Evolutionary conservation across 2,797 vertebrate species (phyloP), one percentile per base, ranked within the genome.

Genomic region (Chelon auratus): DNA sequence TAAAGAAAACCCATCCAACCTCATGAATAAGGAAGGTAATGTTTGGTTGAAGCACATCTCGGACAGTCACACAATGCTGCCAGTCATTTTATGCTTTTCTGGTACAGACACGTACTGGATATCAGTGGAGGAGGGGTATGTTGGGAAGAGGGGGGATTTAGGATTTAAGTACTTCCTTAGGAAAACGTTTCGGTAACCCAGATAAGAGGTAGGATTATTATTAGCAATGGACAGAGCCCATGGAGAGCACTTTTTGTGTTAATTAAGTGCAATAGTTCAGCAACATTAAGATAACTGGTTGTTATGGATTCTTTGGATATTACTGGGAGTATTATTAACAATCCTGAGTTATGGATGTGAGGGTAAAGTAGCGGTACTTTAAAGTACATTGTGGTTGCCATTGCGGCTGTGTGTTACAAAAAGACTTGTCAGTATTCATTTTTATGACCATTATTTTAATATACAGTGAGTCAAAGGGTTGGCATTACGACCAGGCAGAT

Each of bases 391-490:
- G 30, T 33, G 30, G 30, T 37, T 18, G n/a, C 26, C 33, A 2
- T 17, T 5, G 8, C 51, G 22, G 13, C 40, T 24, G 24, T 24
- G 24, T 33, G 24, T 9, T 57, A 26, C 45, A n/a, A 33, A 59
- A 14, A 63, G 24, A 48, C 14, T 4, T 42, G 14, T 9, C 18
- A 30, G 5, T 64, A 64, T 58, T 5, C 30, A 33, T 33, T 26
- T 26, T 26, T 26, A 81, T 52, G 12, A 50, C 5, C 5, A 15
- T 66, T 55, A 43, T 76, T 75, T 63, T 42, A 63, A 68, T 57
- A 51, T 40, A 20, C 8, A 40, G 59, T 69, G 37, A 66, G 67
- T 75, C 58, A 79, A 59, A 71, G 14, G 30, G 37, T 50, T 80
- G 68, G 71, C 64, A 47, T 78, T 26, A 7, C 22, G 40, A 57